Base-by-base conservation (phyloP, 1,140 invertebrate species). In the Maniola jurtina region DNA sequence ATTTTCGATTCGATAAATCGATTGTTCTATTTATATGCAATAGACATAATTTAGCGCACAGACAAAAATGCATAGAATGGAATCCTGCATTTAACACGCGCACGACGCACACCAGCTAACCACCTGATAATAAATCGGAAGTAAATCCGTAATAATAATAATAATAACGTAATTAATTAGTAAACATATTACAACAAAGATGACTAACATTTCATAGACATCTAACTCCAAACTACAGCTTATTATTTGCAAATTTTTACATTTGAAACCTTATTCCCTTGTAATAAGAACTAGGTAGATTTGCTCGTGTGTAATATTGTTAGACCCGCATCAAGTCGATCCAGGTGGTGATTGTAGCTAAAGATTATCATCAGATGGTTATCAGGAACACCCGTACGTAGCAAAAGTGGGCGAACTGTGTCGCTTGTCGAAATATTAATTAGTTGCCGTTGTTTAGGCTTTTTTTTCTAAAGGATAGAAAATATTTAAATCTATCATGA, bases 301-400 rank as follows among this genome's bases (percentile, higher is more conserved):
- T 38, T 52, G 35, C 11, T 13, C 48, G 14, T 54, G 61, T 63
- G 11, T 55, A 38, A 54, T 34, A 55, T 48, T 25, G 48, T 54
- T 61, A 15, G 36, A 72, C 84, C 84, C 84, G 84, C 84, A 87
- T 86, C 68, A 54, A 61, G 65, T 71, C 60, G 66, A 74, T 75
- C 83, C 85, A 88, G 83, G 85, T 88, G 83, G 74, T 73, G 81
- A 88, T 88, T 72, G 75, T 70, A 78, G 64, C 66, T 69, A 65
- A 62, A 78, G 83, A 84, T 87, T 76, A 83, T 71, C 76, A 66
- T 25, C 60, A 70, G 80, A 84, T 84, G 33, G 34, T 75, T 84
- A 84, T 84, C 80, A 73, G 52, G 75, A 75, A 74, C 79, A 72
- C 81, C 83, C 83, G 83, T 66, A 67, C 52, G 48, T 62, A 25